Evolutionary conservation across 2,888 invertebrate genomes (phyloP), one percentile per base, ranked within the genome.

Genomic region (Tenthredo notha): DNA sequence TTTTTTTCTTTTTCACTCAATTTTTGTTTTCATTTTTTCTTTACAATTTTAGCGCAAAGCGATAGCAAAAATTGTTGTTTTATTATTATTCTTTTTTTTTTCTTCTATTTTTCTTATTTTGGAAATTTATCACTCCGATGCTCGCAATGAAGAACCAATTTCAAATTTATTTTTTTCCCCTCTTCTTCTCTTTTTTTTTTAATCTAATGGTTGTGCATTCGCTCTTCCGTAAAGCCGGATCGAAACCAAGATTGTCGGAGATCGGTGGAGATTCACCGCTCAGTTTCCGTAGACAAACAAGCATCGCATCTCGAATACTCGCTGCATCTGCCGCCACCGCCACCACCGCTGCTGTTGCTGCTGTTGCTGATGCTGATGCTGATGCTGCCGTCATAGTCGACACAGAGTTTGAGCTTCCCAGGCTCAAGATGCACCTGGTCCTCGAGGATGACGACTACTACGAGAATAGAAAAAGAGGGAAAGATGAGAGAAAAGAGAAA

Each of bases 401-500:
- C 9, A 33, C 25, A 58, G 83, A 83, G 85, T 85, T 85, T 85
- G 85, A 77, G 70, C 85, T 89, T 93, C 93, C 93, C 93, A 93
- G 93, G 93, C 92, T 92, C 91, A 87, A 88, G 90, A 92, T 92
- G 92, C 93, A 93, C 93, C 93, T 93, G 93, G 93, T 91, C 90
- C 86, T 29, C 40, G 85, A 83, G n/a, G 83, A 83, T 67, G 83
- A 83, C 47, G 83, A 58, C 80, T 37, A 61, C 40, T 21, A 67
- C 43, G 67, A 82, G 67, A 67, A 67, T 15, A 47, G 37, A 40
- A 4, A 67, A 82, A 29, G 29, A 83, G 83, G 61, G 40, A 43
- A 54, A 67, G 18, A 67, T 15, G 61, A 40, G 65, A 37, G 61
- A 37, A 43, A 29, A 47, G 50, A 33, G 54, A 58, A 12, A 21